Evolutionary conservation across 37 sponge, comb jelly and placozoan species (phyloP), one percentile per base, ranked within the genome.

Genomic region (Chondrilla cf. caribensis): DNA sequence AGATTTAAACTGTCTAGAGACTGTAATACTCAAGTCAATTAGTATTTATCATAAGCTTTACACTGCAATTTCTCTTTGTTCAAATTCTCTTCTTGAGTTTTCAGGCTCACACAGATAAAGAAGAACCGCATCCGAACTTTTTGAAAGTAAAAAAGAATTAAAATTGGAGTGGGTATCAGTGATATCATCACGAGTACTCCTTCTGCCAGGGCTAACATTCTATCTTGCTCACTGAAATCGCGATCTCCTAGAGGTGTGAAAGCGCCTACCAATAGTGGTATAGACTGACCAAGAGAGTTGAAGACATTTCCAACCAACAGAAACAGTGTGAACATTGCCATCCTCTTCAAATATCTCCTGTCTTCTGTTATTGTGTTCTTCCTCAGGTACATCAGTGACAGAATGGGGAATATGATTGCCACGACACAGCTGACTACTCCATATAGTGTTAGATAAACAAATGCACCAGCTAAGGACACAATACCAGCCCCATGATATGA

Each of bases 111-210:
- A 47, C 6, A 47, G 51, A 47, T 6, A 47, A 6, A 47, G 51
- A 47, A 47, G 11, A 47, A 47, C 6, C 51, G 51, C 11, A 47
- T 14, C 8, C 42, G 21, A 15, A 73, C n/a, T 17, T 37, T 32
- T 37, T 73, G 7, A 39, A 73, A 73, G 76, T 73, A 39, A n/a
- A 73, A 1, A 40, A 73, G 76, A n/a, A 73, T 18, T 19, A 73
- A 43, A 22, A 73, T 73, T 38, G 76, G 76, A 73, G 42, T 73
- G 0, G 76, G 43, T 38, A 73, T 18, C 17, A 73, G 18, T 0
- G 76, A 73, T 9, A 73, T 8, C 26, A 67, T 18, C 1, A 67
- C 17, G 35, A 67, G 1, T 31, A 67, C 11, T 47, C 51, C 51
- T 47, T 47, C 51, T 11, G 11, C 51, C 51, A 47, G 11, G 6